These are phyloP conservation scores for Phrynosoma platyrhinos DNA, from an alignment of 2,113 vertebrate species.

Conservation along the genomic window DNA sequence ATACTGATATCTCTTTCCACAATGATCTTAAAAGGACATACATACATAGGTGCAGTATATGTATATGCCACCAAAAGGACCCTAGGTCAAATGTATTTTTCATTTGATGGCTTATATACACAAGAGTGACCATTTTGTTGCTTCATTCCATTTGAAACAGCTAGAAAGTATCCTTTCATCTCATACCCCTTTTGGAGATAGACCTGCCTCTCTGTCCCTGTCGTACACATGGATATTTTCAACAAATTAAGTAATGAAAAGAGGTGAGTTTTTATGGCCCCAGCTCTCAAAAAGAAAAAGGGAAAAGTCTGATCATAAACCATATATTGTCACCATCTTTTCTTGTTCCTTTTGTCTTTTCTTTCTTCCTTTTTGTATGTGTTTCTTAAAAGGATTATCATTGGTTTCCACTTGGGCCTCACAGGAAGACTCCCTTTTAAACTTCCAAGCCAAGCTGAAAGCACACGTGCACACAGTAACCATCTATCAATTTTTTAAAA, in stretches of 20 bases:
- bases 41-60: background rate
- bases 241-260: background rate
- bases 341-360: constrained; percentile 15
- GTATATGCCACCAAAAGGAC: too few species aligned
- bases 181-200: background rate
- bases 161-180: background rate
- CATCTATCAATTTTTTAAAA: too few species aligned
- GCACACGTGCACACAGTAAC: background rate
- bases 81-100: background rate
- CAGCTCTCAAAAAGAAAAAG: background rate
- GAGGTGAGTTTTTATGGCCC: constrained; percentile 1
- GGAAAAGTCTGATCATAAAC: background rate
- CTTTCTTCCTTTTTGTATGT: constrained; percentile 6
- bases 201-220: background rate
- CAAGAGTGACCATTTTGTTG: background rate
- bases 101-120: background rate
- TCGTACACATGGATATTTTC: background rate
- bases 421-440: constrained; percentile 36
- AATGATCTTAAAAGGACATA: too few species aligned
- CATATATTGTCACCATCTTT: constrained; percentile 26
- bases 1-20: background rate
- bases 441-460: constrained; percentile 29
- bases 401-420: constrained; percentile 1
- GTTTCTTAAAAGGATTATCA: constrained; percentile 38
- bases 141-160: background rate